Evolutionary conservation across 2,888 invertebrate species (phyloP).

Genomic region (Chrysina gloriosa): DNA sequence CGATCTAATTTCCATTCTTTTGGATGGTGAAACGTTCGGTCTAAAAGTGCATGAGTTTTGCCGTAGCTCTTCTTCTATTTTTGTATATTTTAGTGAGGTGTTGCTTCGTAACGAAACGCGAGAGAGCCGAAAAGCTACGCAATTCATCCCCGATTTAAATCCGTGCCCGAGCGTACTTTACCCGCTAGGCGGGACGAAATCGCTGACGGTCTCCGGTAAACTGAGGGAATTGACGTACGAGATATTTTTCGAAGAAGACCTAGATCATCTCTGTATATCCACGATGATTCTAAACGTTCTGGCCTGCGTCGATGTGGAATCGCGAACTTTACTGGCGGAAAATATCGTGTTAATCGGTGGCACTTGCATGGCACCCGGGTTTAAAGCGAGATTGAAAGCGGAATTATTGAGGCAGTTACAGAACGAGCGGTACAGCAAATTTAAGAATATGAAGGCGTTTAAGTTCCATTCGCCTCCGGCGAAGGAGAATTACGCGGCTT

Average conservation of each 20-base stretch:
- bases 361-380: slow-evolving; percentile 83
- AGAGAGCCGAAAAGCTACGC: slow-evolving; percentile 72
- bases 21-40: too few relatives aligned
- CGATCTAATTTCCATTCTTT: too few relatives aligned
- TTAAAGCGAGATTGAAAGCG: slow-evolving; percentile 80
- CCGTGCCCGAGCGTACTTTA: slow-evolving; percentile 75
- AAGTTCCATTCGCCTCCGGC: slow-evolving; percentile 86
- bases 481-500: slow-evolving; percentile 84
- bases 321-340: slow-evolving; percentile 79
- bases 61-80: too few relatives aligned
- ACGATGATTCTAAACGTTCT: slow-evolving; percentile 89
- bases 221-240: slow-evolving; percentile 87
- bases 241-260: slow-evolving; percentile 86
- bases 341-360: slow-evolving; percentile 92
- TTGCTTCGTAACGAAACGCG: slow-evolving; percentile 86
- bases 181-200: slow-evolving; percentile 73
- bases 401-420: slow-evolving; percentile 79
- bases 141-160: slow-evolving; percentile 64
- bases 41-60: too few relatives aligned
- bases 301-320: slow-evolving; percentile 85
- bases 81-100: slow-evolving; percentile 73
- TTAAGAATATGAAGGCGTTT: slow-evolving; percentile 72
- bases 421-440: slow-evolving; percentile 71
- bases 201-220: slow-evolving; percentile 74
- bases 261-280: slow-evolving; percentile 83